A percentile compares a stretch with the other conserved stretches of the same genome.
phyloP scores from a whole-genome alignment of 1,140 invertebrate species.

The Antheraea mylitta region DNA sequence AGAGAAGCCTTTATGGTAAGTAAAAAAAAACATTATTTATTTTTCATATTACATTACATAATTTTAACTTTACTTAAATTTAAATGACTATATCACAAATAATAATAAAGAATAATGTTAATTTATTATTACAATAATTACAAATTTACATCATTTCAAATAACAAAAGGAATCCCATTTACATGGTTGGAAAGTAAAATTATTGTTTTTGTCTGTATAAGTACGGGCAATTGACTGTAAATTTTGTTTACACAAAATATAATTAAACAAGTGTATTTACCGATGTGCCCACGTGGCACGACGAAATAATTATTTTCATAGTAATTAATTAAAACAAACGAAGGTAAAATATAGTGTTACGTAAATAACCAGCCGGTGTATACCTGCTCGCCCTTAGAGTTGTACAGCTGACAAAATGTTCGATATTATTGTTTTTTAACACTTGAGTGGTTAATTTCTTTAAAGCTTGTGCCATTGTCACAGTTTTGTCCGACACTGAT shows the following conservation, averaged over 20 bases:
- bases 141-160: too few species aligned
- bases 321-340: neutral
- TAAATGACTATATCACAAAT: too few species aligned
- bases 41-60: too few species aligned
- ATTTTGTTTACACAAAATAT: neutral
- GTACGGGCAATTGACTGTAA: neutral
- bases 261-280: neutral
- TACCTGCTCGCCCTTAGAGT: constrained; percentile 59
- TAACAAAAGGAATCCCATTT: too few species aligned
- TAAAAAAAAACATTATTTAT: too few species aligned
- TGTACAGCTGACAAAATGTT: constrained; percentile 36
- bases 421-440: constrained; percentile 59
- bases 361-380: constrained; percentile 52
- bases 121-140: too few species aligned
- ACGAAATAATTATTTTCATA: constrained; percentile 1
- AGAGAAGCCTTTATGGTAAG: too few species aligned
- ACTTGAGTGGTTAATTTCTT: constrained; percentile 60
- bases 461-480: constrained; percentile 53
- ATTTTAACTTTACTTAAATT: too few species aligned
- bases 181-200: too few species aligned
- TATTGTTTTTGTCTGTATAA: neutral
- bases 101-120: too few species aligned
- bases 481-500: constrained; percentile 33
- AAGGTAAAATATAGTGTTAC: constrained; percentile 35
- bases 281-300: neutral